These are phyloP conservation scores for Machimus rusticus DNA, from an alignment of 2,888 invertebrate species.

Conservation along the genomic window DNA sequence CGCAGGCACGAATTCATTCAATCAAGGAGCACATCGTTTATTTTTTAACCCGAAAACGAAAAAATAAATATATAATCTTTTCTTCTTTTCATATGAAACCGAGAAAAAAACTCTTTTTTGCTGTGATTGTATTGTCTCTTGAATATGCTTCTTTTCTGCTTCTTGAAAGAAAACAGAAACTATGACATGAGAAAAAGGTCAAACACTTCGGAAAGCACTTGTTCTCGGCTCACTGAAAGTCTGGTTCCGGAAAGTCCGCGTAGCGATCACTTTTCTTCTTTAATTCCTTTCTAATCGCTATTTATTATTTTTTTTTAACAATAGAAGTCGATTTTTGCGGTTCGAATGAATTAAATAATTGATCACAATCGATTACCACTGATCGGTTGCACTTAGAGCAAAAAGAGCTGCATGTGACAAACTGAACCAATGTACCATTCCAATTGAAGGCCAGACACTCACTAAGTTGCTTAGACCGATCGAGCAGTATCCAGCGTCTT, in stretches of 20 bases:
- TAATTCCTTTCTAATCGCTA: neutral
- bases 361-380: neutral
- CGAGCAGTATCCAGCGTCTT: conserved; percentile 24
- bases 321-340: neutral
- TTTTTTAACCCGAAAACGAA: neutral
- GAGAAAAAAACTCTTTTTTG: conserved; percentile 17
- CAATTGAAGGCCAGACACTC: conserved; percentile 63
- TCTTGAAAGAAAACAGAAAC: conserved; percentile 36
- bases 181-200: conserved; percentile 46
- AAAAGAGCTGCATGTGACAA: neutral
- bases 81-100: neutral
- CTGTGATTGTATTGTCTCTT: conserved; percentile 14
- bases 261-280: neutral
- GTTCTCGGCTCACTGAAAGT: conserved; percentile 7
- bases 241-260: neutral
- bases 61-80: neutral
- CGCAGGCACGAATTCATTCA: conserved; percentile 22
- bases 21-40: neutral
- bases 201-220: conserved; percentile 44
- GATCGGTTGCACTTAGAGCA: neutral
- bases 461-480: conserved; percentile 53
- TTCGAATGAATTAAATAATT: neutral
- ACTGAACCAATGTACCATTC: conserved; percentile 55
- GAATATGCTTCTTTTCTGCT: conserved; percentile 11
- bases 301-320: neutral